Conservation (phyloP, 2,797 vertebrate species). For the Odontamblyopus lacepedii region DNA sequence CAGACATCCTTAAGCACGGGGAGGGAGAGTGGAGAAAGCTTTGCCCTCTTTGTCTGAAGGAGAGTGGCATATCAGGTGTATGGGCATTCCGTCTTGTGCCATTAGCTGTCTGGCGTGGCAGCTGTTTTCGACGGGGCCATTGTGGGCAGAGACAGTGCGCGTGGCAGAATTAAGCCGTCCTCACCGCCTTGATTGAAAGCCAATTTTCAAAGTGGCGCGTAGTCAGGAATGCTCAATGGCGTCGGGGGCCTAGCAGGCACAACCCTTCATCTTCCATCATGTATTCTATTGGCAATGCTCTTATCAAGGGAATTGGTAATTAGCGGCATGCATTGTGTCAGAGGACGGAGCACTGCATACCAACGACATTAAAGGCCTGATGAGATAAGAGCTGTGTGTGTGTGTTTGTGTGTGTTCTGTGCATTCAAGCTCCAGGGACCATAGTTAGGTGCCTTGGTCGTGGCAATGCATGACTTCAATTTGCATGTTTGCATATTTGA, state of each 20-base stretch:
- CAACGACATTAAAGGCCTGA: slow-evolving; percentile 69
- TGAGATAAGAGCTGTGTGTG: slow-evolving; percentile 63
- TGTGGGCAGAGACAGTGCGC: slow-evolving; percentile 33
- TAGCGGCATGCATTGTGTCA: slow-evolving; percentile 70
- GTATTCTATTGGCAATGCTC: slow-evolving; percentile 58
- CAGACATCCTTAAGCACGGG: slow-evolving; percentile 37
- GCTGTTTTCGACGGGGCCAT: slow-evolving; percentile 38
- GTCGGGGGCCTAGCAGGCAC: slow-evolving; percentile 35
- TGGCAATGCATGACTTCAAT: slow-evolving; percentile 57
- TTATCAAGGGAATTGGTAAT: slow-evolving; percentile 74
- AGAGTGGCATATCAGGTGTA: slow-evolving; percentile 30
- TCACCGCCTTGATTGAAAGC: slow-evolving; percentile 61
- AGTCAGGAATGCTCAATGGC: slow-evolving; percentile 49
- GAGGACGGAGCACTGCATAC: slow-evolving; percentile 69
- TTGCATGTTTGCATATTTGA: slow-evolving; percentile 81
- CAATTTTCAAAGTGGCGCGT: slow-evolving; percentile 60
- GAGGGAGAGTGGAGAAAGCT: slow-evolving; percentile 36
- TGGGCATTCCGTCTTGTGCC: slow-evolving; percentile 48
- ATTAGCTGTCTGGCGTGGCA: slow-evolving; percentile 40
- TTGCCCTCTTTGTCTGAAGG: slow-evolving; percentile 36
- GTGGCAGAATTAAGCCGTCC: slow-evolving; percentile 43
- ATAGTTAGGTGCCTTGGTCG: slow-evolving; percentile 45
- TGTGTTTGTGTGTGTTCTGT: slow-evolving; percentile 36
- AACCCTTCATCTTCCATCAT: slow-evolving; percentile 58
- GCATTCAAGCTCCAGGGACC: slow-evolving; percentile 54